phyloP scores from a whole-genome alignment of 2,797 vertebrate species.

The Pelobates cultripes region DNA sequence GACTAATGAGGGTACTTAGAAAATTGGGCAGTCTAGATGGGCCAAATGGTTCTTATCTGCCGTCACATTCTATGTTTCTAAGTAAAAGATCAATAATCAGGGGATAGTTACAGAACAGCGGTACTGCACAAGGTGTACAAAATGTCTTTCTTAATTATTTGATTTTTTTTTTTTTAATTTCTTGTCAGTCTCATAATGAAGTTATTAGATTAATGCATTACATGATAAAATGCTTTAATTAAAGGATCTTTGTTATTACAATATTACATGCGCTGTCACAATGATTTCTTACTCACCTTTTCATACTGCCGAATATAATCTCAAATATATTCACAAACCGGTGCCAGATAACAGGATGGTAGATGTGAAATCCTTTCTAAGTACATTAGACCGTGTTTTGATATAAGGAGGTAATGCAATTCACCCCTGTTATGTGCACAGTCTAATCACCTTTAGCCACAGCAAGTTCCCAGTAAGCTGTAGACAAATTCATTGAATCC shows the following conservation, averaged over 20 bases:
- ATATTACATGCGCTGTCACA: slow-evolving; percentile 4
- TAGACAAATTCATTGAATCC: slow-evolving; percentile 17
- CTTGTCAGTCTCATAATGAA: background rate
- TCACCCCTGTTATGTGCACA: too few relatives aligned
- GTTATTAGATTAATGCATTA: background rate
- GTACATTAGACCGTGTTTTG: too few relatives aligned
- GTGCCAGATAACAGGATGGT: too few relatives aligned
- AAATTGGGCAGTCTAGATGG: too few relatives aligned
- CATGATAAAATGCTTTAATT: background rate
- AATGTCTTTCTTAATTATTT: background rate
- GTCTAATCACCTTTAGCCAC: background rate
- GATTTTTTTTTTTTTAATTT: background rate
- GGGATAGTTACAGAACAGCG: too few relatives aligned
- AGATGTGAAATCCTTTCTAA: too few relatives aligned
- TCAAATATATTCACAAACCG: background rate
- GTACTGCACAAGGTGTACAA: too few relatives aligned
- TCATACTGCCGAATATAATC: slow-evolving; percentile 12
- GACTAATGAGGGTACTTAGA: too few relatives aligned
- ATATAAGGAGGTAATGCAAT: too few relatives aligned
- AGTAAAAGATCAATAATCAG: too few relatives aligned
- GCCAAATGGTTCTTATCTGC: too few relatives aligned
- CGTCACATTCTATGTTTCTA: too few relatives aligned
- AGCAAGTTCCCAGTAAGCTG: slow-evolving; percentile 18
- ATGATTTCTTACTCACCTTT: background rate
- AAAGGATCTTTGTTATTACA: background rate